Evolutionary conservation across 2,888 invertebrate genomes (phyloP).

Genomic region (Tenodera sinensis): DNA sequence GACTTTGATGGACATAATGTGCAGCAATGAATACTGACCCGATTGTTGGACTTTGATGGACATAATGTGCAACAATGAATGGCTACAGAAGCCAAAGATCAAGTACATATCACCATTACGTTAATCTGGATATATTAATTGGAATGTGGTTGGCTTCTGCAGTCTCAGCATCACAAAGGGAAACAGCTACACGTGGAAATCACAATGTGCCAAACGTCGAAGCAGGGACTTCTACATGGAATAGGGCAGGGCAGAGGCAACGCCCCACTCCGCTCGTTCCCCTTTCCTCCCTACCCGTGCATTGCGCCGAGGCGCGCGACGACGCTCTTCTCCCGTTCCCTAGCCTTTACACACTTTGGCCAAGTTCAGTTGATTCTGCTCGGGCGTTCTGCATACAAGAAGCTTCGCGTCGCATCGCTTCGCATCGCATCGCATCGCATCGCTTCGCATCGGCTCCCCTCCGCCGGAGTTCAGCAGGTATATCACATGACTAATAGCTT

Average conservation of each 20-base stretch:
- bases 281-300: background rate
- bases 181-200: background rate
- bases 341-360: background rate
- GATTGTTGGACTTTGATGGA: too few relatives aligned
- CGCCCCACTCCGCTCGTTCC: background rate
- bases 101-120: too few relatives aligned
- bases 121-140: too few relatives aligned
- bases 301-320: background rate
- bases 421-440: too few relatives aligned
- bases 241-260: background rate
- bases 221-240: background rate
- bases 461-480: background rate
- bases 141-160: too few relatives aligned
- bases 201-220: background rate
- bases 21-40: too few relatives aligned
- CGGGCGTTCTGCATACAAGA: background rate
- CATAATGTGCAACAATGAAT: too few relatives aligned
- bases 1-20: too few relatives aligned
- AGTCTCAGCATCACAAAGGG: background rate
- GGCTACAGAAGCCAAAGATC: too few relatives aligned
- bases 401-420: background rate
- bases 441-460: too few relatives aligned
- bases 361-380: background rate
- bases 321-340: background rate
- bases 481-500: background rate